Percentiles rank a stretch among this genome's conserved stretches.
Conservation (phyloP, 1,140 invertebrate species). For the Microplitis demolitor region DNA sequence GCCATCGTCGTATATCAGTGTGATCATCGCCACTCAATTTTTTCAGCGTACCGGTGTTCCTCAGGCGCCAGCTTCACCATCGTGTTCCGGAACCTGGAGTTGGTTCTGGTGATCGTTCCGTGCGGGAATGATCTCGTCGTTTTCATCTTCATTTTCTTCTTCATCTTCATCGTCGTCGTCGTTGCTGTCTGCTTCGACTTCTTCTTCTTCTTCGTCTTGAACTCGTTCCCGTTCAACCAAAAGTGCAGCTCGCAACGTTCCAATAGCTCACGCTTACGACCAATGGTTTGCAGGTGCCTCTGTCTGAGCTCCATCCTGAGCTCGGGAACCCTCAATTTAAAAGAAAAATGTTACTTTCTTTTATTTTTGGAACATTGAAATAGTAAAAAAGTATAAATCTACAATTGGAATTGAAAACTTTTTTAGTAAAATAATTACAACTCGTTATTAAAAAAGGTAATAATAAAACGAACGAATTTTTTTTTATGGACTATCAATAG, state of each 20-base stretch:
- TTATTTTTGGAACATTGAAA: too few species aligned
- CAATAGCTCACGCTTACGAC: not conserved
- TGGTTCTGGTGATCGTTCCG: not conserved
- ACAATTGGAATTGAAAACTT: too few species aligned
- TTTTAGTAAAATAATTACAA: too few species aligned
- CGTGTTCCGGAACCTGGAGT: not conserved
- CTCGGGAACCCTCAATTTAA: not conserved
- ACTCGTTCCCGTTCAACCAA: not conserved
- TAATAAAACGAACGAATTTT: too few species aligned
- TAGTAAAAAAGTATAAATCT: too few species aligned
- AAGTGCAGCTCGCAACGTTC: not conserved
- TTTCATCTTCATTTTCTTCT: too few species aligned
- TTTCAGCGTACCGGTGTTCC: constrained; percentile 14
- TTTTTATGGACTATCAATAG: too few species aligned
- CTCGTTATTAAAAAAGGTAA: too few species aligned
- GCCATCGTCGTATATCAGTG: constrained; percentile 30
- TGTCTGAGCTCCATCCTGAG: constrained; percentile 4
- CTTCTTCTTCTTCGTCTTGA: not conserved
- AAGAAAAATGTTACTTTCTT: too few species aligned
- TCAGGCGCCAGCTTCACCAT: not conserved
- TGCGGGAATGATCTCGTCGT: too few species aligned
- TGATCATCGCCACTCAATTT: constrained; percentile 33
- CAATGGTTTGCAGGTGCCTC: not conserved
- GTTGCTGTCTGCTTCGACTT: not conserved
- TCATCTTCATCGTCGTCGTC: too few species aligned